Evolutionary conservation across 2,113 vertebrate species (phyloP), one percentile per base, ranked within the genome.

Genomic region (Ptilonorhynchus violaceus): DNA sequence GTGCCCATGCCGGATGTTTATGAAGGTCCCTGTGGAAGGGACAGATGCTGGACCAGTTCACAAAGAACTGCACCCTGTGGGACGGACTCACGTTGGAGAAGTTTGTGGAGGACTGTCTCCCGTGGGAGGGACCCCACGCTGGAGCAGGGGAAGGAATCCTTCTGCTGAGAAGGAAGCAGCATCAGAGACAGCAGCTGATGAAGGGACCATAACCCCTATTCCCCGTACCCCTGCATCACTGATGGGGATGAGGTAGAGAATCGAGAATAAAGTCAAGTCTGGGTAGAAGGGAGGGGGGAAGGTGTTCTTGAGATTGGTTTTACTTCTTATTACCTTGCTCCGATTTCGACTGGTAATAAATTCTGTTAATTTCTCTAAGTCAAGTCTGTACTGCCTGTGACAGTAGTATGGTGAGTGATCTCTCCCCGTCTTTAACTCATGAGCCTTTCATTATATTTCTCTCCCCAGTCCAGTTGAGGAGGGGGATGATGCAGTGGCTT

Each of bases 61-160:
- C 10, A 8, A 78, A 55, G 39, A 20, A 30, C 39, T 70, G n/a
- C 39, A 62, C 19, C 47, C 47, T 39, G n/a, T n/a, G 28, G n/a
- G 23, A 47, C 39, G 33, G 47, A 70, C 23, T 62, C 46, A 47
- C 15, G 23, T 0, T 47, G 74, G n/a, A 78, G 39, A 62, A n/a
- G 15, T 55, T 78, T 15, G 13, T 47, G 39, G 55, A 53, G 56
- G 14, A 20, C n/a, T 46, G 33, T 55, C 41, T 74, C 49, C n/a
- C 5, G 1, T 25, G n/a, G 56, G 28, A 70, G 10, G 13, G 39
- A n/a, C 4, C 10, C n/a, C 0, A 5, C 44, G n/a, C 28, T 47
- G 28, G 19, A 79, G 30, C 56, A 79, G 56, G n/a, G 15, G 7
- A 63, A 79, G 23, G 47, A 78, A 19, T 53, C 19, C 8, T 67